Percentiles rank a stretch among this genome's conserved stretches.
Conservation (phyloP, 1,140 invertebrate species). For the Rhagoletis pomonella region DNA sequence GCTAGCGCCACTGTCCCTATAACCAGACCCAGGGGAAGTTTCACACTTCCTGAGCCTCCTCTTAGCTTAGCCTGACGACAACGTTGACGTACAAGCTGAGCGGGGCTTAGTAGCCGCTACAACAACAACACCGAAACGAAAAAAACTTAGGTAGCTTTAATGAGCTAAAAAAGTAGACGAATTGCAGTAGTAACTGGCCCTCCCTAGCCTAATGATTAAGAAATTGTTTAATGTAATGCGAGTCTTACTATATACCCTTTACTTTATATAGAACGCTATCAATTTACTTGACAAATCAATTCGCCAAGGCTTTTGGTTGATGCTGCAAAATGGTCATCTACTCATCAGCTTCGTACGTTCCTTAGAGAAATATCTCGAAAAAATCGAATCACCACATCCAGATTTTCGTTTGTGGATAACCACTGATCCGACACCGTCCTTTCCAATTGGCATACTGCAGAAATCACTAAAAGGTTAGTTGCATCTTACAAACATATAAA, state of each 20-base stretch:
- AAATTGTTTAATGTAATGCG: too few species aligned
- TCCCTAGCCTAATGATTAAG: too few species aligned
- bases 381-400: constrained; percentile 86
- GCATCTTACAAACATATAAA: neutral
- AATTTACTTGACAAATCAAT: constrained; percentile 83
- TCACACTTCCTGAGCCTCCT: too few species aligned
- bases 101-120: too few species aligned
- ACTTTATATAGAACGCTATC: constrained; percentile 77
- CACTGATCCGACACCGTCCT: constrained; percentile 87
- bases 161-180: too few species aligned
- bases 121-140: too few species aligned
- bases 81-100: too few species aligned
- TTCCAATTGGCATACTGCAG: constrained; percentile 92
- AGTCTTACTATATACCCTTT: neutral
- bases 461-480: constrained; percentile 81
- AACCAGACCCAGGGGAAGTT: too few species aligned
- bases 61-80: too few species aligned
- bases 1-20: too few species aligned
- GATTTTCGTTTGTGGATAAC: constrained; percentile 95
- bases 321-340: constrained; percentile 93
- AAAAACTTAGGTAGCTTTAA: too few species aligned
- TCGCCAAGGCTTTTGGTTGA: constrained; percentile 88
- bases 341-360: constrained; percentile 85
- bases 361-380: constrained; percentile 88
- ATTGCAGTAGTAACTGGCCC: too few species aligned